Conservation (phyloP, 2,888 invertebrate species). For the Entomobrya multifasciata region DNA sequence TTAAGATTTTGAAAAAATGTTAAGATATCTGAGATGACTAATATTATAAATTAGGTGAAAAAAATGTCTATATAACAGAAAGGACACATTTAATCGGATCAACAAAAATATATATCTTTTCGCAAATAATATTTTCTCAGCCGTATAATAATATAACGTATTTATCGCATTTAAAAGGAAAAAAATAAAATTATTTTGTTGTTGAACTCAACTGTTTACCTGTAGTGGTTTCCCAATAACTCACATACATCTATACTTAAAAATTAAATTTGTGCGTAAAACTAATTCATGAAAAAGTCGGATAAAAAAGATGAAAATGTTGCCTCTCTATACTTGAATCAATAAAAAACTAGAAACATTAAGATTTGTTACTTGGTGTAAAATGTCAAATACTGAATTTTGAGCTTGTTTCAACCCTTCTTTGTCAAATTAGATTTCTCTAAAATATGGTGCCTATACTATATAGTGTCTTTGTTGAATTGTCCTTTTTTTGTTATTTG, state of each 20-base stretch:
- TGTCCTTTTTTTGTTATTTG: neutral
- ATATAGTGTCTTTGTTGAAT: constrained; percentile 39
- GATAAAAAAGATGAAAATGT: constrained; percentile 34
- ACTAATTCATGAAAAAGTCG: constrained; percentile 13
- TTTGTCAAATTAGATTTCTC: constrained; percentile 42
- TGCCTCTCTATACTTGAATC: constrained; percentile 23
- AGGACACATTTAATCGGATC: constrained; percentile 42
- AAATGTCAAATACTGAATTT: constrained; percentile 47
- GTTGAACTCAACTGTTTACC: constrained; percentile 38
- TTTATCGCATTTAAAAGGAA: constrained; percentile 50
- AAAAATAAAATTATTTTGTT: constrained; percentile 56
- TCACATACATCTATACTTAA: constrained; percentile 11
- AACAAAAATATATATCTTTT: constrained; percentile 64
- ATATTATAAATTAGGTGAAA: neutral
- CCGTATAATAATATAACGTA: constrained; percentile 27
- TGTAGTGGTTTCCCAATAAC: constrained; percentile 12
- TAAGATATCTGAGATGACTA: neutral
- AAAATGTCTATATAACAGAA: constrained; percentile 31
- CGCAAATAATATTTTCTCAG: constrained; percentile 71
- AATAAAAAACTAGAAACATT: constrained; percentile 9
- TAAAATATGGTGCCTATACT: constrained; percentile 54
- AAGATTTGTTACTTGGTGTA: constrained; percentile 12
- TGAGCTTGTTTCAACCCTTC: constrained; percentile 56
- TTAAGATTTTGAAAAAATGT: constrained; percentile 2
- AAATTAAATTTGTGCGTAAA: too few relatives aligned